A percentile compares a stretch with the other conserved stretches of the same genome.
Evolutionary conservation across 1,140 invertebrate genomes (phyloP).

Genomic region (Thereuonema tuberculata): DNA sequence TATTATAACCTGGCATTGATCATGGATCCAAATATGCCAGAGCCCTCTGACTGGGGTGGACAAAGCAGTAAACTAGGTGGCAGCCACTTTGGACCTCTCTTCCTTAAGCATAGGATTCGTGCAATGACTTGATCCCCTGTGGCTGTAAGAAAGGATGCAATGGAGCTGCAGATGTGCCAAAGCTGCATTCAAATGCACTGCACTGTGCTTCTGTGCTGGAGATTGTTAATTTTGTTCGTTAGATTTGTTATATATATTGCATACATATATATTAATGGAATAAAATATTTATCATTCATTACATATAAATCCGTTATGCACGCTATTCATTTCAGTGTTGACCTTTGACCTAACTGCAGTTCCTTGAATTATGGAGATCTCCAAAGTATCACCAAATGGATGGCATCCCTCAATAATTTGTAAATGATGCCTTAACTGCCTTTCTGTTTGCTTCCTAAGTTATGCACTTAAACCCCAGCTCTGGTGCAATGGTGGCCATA

Average conservation of each 20-base stretch:
- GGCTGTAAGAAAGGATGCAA: background rate
- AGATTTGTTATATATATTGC: too few species aligned
- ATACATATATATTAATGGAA: background rate
- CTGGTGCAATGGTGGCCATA: background rate
- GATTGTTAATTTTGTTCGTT: background rate
- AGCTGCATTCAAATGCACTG: background rate
- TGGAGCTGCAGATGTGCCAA: background rate
- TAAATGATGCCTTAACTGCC: too few species aligned
- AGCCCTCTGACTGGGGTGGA: background rate
- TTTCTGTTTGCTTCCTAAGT: background rate
- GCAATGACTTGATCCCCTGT: background rate
- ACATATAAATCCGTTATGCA: background rate
- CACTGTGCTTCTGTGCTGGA: background rate
- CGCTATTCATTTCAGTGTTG: background rate
- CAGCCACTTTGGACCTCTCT: background rate
- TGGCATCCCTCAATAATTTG: background rate
- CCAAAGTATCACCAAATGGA: background rate
- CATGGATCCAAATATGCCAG: background rate
- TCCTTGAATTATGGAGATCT: background rate
- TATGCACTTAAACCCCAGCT: background rate
- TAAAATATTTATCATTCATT: too few species aligned
- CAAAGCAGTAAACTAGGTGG: background rate
- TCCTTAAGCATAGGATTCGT: background rate
- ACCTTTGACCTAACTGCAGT: too few species aligned
- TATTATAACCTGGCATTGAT: background rate